Evolutionary conservation across 2,888 invertebrate genomes (phyloP).

Genomic region (Cephus rjabovi): DNA sequence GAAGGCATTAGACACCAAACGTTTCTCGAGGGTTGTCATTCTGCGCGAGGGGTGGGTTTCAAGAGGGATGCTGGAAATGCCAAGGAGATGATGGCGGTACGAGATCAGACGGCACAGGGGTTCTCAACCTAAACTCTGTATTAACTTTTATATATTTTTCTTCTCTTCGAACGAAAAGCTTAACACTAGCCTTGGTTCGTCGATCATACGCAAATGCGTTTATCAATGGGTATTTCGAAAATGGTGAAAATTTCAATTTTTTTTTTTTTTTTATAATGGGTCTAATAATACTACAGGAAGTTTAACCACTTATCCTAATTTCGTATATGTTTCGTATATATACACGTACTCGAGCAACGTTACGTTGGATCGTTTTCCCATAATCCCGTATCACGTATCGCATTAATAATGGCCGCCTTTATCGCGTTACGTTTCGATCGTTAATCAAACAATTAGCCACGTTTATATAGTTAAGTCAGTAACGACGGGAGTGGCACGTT

Average conservation of each 20-base stretch:
- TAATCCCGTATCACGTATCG: neutral
- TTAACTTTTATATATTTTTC: neutral
- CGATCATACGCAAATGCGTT: neutral
- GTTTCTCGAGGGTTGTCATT: neutral
- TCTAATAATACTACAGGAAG: neutral
- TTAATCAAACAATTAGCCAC: slow-evolving; percentile 2
- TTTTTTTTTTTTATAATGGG: neutral
- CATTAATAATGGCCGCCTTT: neutral
- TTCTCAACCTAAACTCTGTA: neutral
- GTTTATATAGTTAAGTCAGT: neutral
- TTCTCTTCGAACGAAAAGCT: neutral
- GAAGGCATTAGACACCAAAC: neutral
- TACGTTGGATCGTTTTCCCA: neutral
- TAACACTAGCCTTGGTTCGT: neutral
- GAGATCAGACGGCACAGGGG: neutral
- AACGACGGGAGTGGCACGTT: neutral
- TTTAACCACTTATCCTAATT: neutral
- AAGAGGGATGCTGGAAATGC: neutral
- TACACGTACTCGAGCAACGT: neutral
- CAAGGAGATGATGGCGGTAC: neutral
- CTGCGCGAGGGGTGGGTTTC: neutral
- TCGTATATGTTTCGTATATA: neutral
- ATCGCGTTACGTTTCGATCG: neutral
- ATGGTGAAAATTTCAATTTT: no score
- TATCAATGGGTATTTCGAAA: no score